phyloP scores from a whole-genome alignment of 1,140 invertebrate genomes.

The Drosophila pseudoananassae region DNA sequence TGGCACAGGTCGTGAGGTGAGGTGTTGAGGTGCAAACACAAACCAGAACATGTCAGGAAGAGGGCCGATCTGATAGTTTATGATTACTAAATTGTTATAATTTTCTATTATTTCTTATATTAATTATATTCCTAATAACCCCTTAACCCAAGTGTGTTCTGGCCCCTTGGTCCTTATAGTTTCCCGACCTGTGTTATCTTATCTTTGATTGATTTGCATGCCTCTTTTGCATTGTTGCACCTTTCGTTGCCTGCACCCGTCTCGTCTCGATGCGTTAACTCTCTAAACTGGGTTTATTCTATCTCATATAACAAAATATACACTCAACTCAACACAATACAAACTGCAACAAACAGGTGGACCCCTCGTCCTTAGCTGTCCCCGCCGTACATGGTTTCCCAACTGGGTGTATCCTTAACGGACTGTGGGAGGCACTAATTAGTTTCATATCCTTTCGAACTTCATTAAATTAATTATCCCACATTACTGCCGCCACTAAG shows the following conservation, averaged over 20 bases:
- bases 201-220: slow-evolving; percentile 30
- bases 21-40: not conserved
- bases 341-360: not conserved
- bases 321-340: slow-evolving; percentile 4
- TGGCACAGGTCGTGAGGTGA: not conserved
- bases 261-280: not conserved
- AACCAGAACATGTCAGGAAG: not conserved
- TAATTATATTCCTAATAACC: no score
- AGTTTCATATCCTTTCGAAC: not conserved
- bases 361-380: slow-evolving; percentile 30
- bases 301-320: slow-evolving; percentile 33
- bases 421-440: slow-evolving; percentile 1
- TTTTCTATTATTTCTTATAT: no score
- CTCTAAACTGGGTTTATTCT: slow-evolving; percentile 12
- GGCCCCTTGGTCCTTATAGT: not conserved
- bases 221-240: slow-evolving; percentile 36
- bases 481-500: slow-evolving; percentile 12
- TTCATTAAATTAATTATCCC: not conserved
- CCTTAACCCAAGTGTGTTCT: not conserved
- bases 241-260: slow-evolving; percentile 28
- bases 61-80: not conserved
- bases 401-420: slow-evolving; percentile 30
- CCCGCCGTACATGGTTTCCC: slow-evolving; percentile 57
- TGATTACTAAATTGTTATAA: no score
- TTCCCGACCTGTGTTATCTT: slow-evolving; percentile 8